Evolutionary conservation across 2,113 vertebrate species (phyloP).

Genomic region (Ia io): DNA sequence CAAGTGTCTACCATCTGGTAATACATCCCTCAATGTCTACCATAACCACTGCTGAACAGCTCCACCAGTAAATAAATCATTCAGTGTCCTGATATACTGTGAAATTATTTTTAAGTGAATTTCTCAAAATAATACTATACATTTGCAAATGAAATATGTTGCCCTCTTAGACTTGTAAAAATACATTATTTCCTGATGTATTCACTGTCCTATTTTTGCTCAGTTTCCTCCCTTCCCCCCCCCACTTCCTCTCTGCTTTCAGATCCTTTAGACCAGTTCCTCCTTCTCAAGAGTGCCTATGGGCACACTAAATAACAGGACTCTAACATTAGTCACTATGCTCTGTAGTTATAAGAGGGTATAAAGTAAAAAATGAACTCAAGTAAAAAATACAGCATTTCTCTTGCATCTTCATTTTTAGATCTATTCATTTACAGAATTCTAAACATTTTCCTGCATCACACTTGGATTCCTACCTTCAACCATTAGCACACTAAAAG

Average conservation of each 20-base stretch:
- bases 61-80: constrained; percentile 15
- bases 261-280: constrained; percentile 41
- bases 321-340: neutral
- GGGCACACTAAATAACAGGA: neutral
- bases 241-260: constrained; percentile 58
- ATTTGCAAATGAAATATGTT: constrained; percentile 49
- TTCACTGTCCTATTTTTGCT: constrained; percentile 42
- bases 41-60: neutral
- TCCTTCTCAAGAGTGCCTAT: constrained; percentile 50
- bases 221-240: constrained; percentile 47
- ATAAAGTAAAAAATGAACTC: constrained; percentile 13
- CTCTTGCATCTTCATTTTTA: neutral
- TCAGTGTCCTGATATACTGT: neutral
- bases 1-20: constrained; percentile 4
- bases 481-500: constrained; percentile 1
- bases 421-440: constrained; percentile 10
- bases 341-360: neutral
- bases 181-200: constrained; percentile 28
- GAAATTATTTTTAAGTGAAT: constrained; percentile 37
- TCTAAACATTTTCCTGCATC: constrained; percentile 39
- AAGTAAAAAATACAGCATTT: constrained; percentile 28
- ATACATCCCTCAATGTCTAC: constrained; percentile 1
- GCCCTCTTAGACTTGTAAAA: constrained; percentile 32
- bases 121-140: constrained; percentile 29
- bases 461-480: constrained; percentile 41